Conservation (phyloP, 2,113 vertebrate genomes). For the Oryzias celebensis region DNA sequence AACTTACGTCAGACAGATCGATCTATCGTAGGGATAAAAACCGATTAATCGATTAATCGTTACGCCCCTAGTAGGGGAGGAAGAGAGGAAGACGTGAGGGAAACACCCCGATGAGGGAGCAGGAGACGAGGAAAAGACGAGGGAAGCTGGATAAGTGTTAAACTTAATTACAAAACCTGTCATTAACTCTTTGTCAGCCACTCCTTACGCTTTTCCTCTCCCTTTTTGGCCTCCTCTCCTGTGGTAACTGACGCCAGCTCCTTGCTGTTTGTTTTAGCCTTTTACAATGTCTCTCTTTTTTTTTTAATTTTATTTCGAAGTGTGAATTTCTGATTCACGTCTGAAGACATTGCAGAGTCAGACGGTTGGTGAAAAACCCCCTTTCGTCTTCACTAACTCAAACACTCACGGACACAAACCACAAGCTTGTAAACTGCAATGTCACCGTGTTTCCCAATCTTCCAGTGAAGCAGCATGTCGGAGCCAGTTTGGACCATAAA, state of each 20-base stretch:
- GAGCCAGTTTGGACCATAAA: constrained; percentile 61
- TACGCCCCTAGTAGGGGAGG: constrained; percentile 3
- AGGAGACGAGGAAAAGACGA: constrained; percentile 33
- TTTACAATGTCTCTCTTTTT: constrained; percentile 61
- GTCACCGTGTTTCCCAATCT: constrained; percentile 42
- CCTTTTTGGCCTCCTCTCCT: constrained; percentile 35
- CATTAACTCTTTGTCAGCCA: constrained; percentile 57
- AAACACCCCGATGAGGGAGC: constrained; percentile 18
- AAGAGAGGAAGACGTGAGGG: constrained; percentile 14
- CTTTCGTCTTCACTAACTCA: constrained; percentile 10
- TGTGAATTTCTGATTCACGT: constrained; percentile 55
- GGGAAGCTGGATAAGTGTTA: constrained; percentile 44
- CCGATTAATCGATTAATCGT: too few species aligned
- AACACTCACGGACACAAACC: constrained; percentile 16
- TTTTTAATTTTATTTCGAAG: constrained; percentile 27
- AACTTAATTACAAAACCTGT: constrained; percentile 54
- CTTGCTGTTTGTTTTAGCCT: constrained; percentile 77
- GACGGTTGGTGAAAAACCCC: constrained; percentile 16
- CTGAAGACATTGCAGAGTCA: constrained; percentile 28
- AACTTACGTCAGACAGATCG: too few species aligned
- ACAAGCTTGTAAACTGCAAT: constrained; percentile 39
- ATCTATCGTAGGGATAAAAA: too few species aligned
- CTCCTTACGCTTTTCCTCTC: constrained; percentile 31
- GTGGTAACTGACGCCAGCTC: constrained; percentile 74
- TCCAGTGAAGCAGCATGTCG: constrained; percentile 36